A percentile compares a stretch with the other conserved stretches of the same genome.
Evolutionary conservation across 2,888 invertebrate species (phyloP).

Genomic region (Timema podura): DNA sequence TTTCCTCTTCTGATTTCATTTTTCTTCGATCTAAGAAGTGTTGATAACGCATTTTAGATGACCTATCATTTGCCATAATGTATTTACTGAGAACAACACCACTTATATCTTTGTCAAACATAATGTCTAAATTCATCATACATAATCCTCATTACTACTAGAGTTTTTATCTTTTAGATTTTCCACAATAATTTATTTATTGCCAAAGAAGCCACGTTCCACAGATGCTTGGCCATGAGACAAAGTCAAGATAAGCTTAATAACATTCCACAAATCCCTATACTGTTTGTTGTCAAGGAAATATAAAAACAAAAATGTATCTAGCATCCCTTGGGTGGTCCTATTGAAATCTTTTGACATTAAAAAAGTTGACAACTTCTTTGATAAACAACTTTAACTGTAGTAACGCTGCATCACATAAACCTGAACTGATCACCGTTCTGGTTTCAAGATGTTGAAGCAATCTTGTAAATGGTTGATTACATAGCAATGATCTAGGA

Average conservation of each 20-base stretch:
- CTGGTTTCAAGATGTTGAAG: conserved; percentile 11
- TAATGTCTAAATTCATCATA: no score
- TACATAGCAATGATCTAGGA: conserved; percentile 6
- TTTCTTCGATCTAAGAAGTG: background rate
- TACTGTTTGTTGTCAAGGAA: conserved; percentile 1
- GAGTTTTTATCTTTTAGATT: no score
- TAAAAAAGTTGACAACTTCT: background rate
- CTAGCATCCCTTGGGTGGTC: conserved; percentile 6
- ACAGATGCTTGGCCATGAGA: no score
- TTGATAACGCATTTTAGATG: background rate
- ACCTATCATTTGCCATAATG: background rate
- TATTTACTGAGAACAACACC: background rate
- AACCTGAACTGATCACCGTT: background rate
- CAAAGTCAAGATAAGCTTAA: no score
- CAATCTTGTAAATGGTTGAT: conserved; percentile 11
- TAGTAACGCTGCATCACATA: conserved; percentile 5
- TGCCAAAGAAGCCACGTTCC: no score
- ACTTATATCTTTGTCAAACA: conserved; percentile 3
- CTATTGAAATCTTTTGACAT: background rate
- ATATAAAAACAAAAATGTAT: background rate
- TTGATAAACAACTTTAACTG: conserved; percentile 7
- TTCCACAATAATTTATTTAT: no score
- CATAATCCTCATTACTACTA: no score
- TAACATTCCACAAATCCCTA: background rate
- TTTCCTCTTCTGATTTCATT: conserved; percentile 5